Percentiles rank a stretch among this genome's conserved stretches.
These are phyloP conservation scores for Pangasius djambal DNA, from an alignment of 2,797 vertebrate species.

Conservation along the genomic window DNA sequence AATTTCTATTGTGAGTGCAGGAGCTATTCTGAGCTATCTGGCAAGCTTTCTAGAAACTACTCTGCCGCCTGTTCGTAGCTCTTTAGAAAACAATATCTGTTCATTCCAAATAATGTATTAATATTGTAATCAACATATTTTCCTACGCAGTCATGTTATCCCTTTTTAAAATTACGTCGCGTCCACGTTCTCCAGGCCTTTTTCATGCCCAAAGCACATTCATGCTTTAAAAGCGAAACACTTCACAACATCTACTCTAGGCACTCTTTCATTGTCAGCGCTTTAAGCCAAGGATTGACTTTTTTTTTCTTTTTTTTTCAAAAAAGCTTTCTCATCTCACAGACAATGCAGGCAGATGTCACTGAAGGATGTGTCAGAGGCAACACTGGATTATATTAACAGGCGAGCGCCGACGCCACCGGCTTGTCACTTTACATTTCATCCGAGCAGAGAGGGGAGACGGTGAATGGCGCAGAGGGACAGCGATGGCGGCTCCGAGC, in stretches of 20 bases:
- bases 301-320: slow-evolving; percentile 18
- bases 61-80: neutral
- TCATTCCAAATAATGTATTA: too few relatives aligned
- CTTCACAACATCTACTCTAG: slow-evolving; percentile 24
- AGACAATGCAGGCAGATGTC: slow-evolving; percentile 53
- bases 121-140: neutral
- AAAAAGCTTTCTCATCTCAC: slow-evolving; percentile 52
- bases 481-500: slow-evolving; percentile 48
- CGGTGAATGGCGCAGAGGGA: slow-evolving; percentile 39
- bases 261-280: slow-evolving; percentile 33
- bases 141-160: neutral
- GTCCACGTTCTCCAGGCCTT: neutral
- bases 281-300: slow-evolving; percentile 42
- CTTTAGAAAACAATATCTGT: neutral
- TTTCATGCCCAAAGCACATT: neutral
- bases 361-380: slow-evolving; percentile 58
- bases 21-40: too few relatives aligned
- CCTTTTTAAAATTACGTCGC: neutral
- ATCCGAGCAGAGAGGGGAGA: slow-evolving; percentile 45
- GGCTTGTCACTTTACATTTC: slow-evolving; percentile 64
- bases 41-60: neutral
- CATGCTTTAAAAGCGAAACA: slow-evolving; percentile 32
- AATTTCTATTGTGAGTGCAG: neutral
- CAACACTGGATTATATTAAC: slow-evolving; percentile 62
- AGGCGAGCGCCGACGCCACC: slow-evolving; percentile 49